Percentiles rank a stretch among this genome's conserved stretches.
These are phyloP conservation scores for Anoplophora glabripennis DNA, from an alignment of 1,140 invertebrate genomes.

Conservation along the genomic window DNA sequence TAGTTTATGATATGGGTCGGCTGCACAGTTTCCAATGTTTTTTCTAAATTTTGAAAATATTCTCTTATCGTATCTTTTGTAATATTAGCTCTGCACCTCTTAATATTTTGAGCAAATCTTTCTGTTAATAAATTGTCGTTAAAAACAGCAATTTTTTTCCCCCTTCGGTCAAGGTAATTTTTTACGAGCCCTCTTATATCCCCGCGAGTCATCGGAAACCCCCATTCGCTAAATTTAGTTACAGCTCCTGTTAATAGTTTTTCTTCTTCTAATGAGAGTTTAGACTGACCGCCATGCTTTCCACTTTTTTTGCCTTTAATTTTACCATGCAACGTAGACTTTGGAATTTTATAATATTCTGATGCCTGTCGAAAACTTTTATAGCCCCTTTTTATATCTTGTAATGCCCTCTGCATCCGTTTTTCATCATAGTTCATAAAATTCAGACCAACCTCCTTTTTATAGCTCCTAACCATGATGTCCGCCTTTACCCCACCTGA, in stretches of 20 bases:
- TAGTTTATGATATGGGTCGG: slow-evolving; percentile 47
- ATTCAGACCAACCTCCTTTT: too few species aligned
- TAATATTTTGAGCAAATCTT: neutral
- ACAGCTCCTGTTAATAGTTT: neutral
- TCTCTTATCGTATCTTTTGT: slow-evolving; percentile 25
- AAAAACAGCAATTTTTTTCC: neutral
- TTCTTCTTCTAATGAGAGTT: neutral
- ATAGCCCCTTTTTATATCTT: too few species aligned
- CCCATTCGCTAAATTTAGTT: slow-evolving; percentile 8
- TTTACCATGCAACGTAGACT: neutral
- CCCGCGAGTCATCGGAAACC: slow-evolving; percentile 6
- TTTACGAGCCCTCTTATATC: slow-evolving; percentile 3
- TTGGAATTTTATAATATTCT: too few species aligned
- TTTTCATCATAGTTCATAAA: too few species aligned
- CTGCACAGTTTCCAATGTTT: slow-evolving; percentile 38
- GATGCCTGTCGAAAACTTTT: too few species aligned
- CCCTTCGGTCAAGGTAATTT: slow-evolving; percentile 2
- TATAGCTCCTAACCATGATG: too few species aligned
- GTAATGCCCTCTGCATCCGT: too few species aligned
- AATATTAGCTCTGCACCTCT: slow-evolving; percentile 5
- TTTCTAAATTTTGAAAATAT: slow-evolving; percentile 41
- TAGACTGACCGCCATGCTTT: slow-evolving; percentile 2
- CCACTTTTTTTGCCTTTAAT: neutral
- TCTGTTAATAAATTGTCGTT: slow-evolving; percentile 5
- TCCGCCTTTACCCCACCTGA: too few species aligned